phyloP scores from a whole-genome alignment of 2,888 invertebrate species.

The Disparrhopalites patrizii region DNA sequence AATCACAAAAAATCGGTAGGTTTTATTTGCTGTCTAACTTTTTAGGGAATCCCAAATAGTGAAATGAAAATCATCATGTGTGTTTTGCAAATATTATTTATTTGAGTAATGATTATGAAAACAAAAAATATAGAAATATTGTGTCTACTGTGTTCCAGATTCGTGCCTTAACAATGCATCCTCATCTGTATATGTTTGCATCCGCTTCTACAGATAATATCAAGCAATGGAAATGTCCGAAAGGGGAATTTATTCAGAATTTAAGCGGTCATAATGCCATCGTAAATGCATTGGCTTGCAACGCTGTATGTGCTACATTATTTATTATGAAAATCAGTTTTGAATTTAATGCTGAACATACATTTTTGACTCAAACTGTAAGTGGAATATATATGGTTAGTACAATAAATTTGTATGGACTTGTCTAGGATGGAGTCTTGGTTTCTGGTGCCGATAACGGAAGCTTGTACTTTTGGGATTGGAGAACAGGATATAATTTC shows the following conservation, averaged over 20 bases:
- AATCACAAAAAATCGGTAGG: constrained; percentile 87
- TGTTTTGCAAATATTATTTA: too few relatives aligned
- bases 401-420: constrained; percentile 9
- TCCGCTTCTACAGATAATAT: constrained; percentile 98
- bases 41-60: too few relatives aligned
- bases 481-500: constrained; percentile 98
- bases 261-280: constrained; percentile 96
- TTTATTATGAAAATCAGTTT: background rate
- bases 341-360: background rate
- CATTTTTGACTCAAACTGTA: background rate
- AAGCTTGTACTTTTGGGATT: constrained; percentile 96
- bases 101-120: background rate
- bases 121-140: too few relatives aligned
- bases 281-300: constrained; percentile 92
- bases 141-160: constrained; percentile 52
- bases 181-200: constrained; percentile 79
- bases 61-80: too few relatives aligned
- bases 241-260: constrained; percentile 95
- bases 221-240: constrained; percentile 98
- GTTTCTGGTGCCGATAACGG: constrained; percentile 99
- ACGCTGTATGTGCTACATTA: constrained; percentile 56
- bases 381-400: background rate
- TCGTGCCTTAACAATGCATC: constrained; percentile 58
- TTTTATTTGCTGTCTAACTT: too few relatives aligned
- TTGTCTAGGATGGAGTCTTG: constrained; percentile 75